These are phyloP conservation scores for Arvicanthis niloticus DNA, from an alignment of 2,113 vertebrate genomes.

Conservation along the genomic window DNA sequence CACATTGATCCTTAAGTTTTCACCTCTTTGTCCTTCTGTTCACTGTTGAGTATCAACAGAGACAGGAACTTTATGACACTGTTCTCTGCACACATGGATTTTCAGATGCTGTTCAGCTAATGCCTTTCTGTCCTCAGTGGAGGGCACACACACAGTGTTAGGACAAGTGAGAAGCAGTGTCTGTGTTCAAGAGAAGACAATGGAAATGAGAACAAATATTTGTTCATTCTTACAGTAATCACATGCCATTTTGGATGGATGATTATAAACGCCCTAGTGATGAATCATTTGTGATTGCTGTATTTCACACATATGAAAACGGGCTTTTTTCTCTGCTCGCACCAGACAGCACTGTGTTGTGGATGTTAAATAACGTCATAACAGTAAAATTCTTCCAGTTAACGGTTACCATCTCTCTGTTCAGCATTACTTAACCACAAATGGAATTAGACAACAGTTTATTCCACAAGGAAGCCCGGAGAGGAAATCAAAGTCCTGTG, in stretches of 20 bases:
- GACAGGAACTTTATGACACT: neutral
- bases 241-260: neutral
- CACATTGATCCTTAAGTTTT: neutral
- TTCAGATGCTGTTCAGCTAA: neutral
- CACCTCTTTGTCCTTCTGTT: neutral
- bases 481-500: neutral
- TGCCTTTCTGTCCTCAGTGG: neutral
- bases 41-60: neutral
- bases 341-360: neutral
- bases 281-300: neutral
- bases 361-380: conserved; percentile 20
- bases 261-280: neutral
- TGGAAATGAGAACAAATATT: neutral
- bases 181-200: conserved; percentile 11
- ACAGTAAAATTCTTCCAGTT: conserved; percentile 21
- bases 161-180: neutral
- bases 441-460: neutral
- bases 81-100: neutral
- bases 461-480: neutral
- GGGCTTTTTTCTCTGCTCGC: neutral
- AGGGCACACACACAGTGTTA: neutral
- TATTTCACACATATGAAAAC: conserved; percentile 1
- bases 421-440: conserved; percentile 7
- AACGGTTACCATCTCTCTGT: neutral
- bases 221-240: neutral